Conservation (phyloP, 2,797 vertebrate genomes). For the Odontamblyopus rebecca region DNA sequence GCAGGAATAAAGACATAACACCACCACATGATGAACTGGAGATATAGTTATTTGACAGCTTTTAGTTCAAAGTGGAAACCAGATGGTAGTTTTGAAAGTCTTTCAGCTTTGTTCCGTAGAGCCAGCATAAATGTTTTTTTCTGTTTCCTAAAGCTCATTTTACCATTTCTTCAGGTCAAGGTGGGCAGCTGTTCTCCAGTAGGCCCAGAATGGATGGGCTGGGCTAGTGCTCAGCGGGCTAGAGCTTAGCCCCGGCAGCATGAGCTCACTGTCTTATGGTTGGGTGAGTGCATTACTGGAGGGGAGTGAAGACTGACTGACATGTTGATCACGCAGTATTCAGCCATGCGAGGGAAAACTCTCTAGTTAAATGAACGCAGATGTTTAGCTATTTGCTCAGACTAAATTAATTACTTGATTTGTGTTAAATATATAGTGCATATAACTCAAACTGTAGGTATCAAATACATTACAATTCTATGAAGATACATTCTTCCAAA, state of each 20-base stretch:
- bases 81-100: slow-evolving; percentile 80
- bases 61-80: slow-evolving; percentile 81
- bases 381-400: slow-evolving; percentile 39
- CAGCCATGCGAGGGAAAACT: slow-evolving; percentile 12
- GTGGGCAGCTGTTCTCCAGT: slow-evolving; percentile 74
- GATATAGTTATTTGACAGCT: slow-evolving; percentile 66
- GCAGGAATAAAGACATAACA: not conserved
- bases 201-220: slow-evolving; percentile 51
- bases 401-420: not conserved
- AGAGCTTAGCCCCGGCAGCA: slow-evolving; percentile 42
- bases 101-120: slow-evolving; percentile 59
- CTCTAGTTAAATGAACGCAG: slow-evolving; percentile 52
- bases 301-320: slow-evolving; percentile 39
- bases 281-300: slow-evolving; percentile 41
- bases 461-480: slow-evolving; percentile 10
- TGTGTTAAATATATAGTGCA: slow-evolving; percentile 22
- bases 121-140: slow-evolving; percentile 65
- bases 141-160: slow-evolving; percentile 75
- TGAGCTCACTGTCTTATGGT: slow-evolving; percentile 42
- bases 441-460: slow-evolving; percentile 14
- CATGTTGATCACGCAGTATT: slow-evolving; percentile 53
- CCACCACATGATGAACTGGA: slow-evolving; percentile 53
- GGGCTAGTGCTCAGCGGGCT: slow-evolving; percentile 35
- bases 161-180: slow-evolving; percentile 68
- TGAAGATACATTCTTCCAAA: not conserved